Base-by-base conservation (phyloP, 1,140 invertebrate genomes). In the Drosophila bocqueti region DNA sequence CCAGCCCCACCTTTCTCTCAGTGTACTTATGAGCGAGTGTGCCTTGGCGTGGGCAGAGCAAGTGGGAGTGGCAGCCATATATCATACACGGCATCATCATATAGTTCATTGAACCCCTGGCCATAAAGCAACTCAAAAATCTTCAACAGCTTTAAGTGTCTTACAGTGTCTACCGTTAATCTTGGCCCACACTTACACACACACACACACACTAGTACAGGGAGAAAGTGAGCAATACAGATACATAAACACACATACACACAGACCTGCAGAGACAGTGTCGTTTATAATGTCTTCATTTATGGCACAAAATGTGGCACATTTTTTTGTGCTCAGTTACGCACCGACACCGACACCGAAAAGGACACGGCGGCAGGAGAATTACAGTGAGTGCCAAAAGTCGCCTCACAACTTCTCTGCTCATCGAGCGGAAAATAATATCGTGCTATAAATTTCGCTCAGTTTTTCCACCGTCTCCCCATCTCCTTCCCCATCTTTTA, bases 391-490 rank as follows among this genome's bases (percentile, higher is more conserved):
- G 77, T 90, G 85, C 79, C 85, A 90, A 91, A 90, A 85, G 82
- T 91, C 86, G 82, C 86, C 86, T 77, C 61, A 90, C 86, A 89
- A 85, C 85, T 90, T 90, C 81, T 82, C 79, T 90, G 85, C 85
- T 90, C 85, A 90, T 82, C 85, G 83, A 90, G 85, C 85, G 86
- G 85, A 90, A 90, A 90, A 90, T 90, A 90, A 90, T 90, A 90
- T 90, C 86, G 81, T 82, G 85, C 85, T 90, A 90, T 90, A 90
- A 90, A 90, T 90, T 90, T 90, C 57, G 78, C 77, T 81, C 81
- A 76, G 73, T 87, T 85, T 90, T 90, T 81, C 52, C 57, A 26
- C 26, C 45, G 45, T 13, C 46, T 24, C 38, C n/a, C n/a, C 26
- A n/a, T 3, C 38, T 24, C n/a, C 16, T 6, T n/a, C 9, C 4